Conservation (phyloP, 2,888 invertebrate species). For the Cephus runcator region DNA sequence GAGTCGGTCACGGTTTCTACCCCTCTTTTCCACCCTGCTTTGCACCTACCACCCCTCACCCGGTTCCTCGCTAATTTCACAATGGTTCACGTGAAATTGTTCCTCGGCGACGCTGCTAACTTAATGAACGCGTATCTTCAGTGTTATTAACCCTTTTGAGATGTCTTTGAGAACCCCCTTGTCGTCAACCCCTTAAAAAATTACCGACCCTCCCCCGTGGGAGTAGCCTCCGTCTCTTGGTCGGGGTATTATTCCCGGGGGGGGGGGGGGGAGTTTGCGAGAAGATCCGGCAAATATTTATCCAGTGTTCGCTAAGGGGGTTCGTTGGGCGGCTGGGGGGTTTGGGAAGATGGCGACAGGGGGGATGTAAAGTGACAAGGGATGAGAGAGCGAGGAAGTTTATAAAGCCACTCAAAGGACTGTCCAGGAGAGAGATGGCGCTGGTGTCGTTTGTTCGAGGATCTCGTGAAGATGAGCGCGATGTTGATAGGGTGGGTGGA, state of each 20-base stretch:
- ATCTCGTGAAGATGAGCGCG: not conserved
- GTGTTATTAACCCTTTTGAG: not conserved
- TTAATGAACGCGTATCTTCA: not conserved
- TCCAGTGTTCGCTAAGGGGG: not conserved
- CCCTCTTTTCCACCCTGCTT: not conserved
- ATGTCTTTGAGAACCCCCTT: not conserved
- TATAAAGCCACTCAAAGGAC: not conserved
- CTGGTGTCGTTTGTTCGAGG: not conserved
- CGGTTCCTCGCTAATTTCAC: not conserved
- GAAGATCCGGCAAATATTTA: not conserved
- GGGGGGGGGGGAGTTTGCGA: not conserved
- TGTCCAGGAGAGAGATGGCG: not conserved
- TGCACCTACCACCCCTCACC: not conserved
- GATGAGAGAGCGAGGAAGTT: not conserved
- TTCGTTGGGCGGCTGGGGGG: not conserved
- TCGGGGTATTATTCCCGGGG: not conserved
- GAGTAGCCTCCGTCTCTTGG: not conserved
- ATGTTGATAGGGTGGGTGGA: not conserved
- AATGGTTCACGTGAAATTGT: not conserved
- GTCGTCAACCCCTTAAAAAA: not conserved
- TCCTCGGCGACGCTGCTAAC: not conserved
- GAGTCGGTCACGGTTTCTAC: not conserved
- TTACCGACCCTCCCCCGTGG: not conserved
- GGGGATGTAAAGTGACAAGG: not conserved
- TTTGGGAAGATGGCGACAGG: not conserved